Percentiles rank a stretch among this genome's conserved stretches.
phyloP scores from a whole-genome alignment of 1,140 invertebrate genomes.

The Forficula auricularia region DNA sequence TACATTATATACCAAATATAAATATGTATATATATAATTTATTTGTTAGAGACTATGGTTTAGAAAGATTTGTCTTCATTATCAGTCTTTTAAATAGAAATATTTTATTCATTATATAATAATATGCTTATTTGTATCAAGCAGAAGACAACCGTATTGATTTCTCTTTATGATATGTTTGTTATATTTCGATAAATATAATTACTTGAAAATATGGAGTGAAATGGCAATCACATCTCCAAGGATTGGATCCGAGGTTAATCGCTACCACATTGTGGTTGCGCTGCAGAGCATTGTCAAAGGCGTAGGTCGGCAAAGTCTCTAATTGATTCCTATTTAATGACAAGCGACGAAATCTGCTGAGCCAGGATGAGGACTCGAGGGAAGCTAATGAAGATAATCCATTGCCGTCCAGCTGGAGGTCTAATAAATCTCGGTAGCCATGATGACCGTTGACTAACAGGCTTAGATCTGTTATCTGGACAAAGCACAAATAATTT shows the following conservation, averaged over 20 bases:
- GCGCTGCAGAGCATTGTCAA: constrained; percentile 54
- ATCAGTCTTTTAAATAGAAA: neutral
- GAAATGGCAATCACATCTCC: constrained; percentile 62
- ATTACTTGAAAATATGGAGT: constrained; percentile 50
- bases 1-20: too few relatives aligned
- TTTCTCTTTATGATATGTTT: too few relatives aligned
- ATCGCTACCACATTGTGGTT: constrained; percentile 48
- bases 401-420: constrained; percentile 58
- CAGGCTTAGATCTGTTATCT: constrained; percentile 4
- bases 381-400: constrained; percentile 48
- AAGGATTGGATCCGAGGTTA: constrained; percentile 55
- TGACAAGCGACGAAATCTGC: constrained; percentile 51
- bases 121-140: too few relatives aligned
- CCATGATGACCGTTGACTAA: neutral
- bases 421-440: constrained; percentile 45
- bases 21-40: too few relatives aligned
- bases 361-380: constrained; percentile 58
- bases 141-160: too few relatives aligned
- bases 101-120: neutral
- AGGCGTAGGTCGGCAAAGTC: constrained; percentile 54
- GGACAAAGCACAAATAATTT: constrained; percentile 11
- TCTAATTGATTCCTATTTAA: constrained; percentile 50
- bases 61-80: neutral
- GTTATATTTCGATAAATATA: too few relatives aligned
- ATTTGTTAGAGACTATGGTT: too few relatives aligned